Evolutionary conservation across 2,888 invertebrate genomes (phyloP).

Genomic region (Eupithecia centaureata): DNA sequence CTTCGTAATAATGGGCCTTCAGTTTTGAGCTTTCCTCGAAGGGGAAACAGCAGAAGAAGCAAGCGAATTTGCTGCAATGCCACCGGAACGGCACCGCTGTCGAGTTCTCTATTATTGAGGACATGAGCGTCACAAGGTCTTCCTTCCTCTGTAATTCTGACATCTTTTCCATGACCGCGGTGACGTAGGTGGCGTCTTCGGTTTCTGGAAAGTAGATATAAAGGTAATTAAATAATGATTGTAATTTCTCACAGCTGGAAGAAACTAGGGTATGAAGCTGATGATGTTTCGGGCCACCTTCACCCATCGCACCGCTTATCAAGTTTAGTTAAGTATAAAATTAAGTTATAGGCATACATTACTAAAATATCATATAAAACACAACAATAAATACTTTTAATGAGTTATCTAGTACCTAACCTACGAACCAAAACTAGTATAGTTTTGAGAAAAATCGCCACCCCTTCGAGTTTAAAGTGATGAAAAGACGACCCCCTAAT

Average conservation of each 20-base stretch:
- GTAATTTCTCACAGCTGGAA: background rate
- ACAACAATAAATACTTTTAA: too few relatives aligned
- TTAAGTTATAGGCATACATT: too few relatives aligned
- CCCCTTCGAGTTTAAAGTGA: too few relatives aligned
- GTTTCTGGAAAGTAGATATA: slow-evolving; percentile 19
- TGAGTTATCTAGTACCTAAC: too few relatives aligned
- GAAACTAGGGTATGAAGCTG: too few relatives aligned
- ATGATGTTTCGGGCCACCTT: too few relatives aligned
- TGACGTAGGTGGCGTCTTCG: slow-evolving; percentile 21
- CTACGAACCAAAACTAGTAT: too few relatives aligned
- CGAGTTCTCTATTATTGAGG: slow-evolving; percentile 54
- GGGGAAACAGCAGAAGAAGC: slow-evolving; percentile 58
- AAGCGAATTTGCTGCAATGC: slow-evolving; percentile 57
- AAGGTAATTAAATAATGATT: background rate
- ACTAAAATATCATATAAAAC: too few relatives aligned
- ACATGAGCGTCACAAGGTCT: slow-evolving; percentile 48
- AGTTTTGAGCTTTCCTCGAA: slow-evolving; percentile 51
- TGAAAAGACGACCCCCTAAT: too few relatives aligned
- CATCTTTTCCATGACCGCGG: slow-evolving; percentile 34
- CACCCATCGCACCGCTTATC: too few relatives aligned
- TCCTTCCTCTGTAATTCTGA: slow-evolving; percentile 44
- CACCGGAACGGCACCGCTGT: slow-evolving; percentile 60
- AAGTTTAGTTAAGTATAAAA: too few relatives aligned
- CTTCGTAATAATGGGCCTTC: slow-evolving; percentile 52
- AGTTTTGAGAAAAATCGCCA: too few relatives aligned